These are phyloP conservation scores for Hydrophis major DNA, from an alignment of 2,797 vertebrate genomes.

Conservation along the genomic window DNA sequence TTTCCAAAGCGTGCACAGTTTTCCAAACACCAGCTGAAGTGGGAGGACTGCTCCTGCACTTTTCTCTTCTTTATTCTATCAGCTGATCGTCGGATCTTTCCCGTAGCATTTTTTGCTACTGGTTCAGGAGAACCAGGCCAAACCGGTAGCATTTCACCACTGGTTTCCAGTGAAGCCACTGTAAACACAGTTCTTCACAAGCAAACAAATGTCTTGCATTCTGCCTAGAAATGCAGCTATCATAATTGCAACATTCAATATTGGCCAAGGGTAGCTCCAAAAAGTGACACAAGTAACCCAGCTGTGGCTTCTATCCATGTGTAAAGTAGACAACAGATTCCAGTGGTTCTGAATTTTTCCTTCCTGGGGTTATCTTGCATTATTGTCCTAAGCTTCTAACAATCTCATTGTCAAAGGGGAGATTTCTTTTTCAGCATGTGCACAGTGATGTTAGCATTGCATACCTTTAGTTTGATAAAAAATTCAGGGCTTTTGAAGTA, in stretches of 20 bases:
- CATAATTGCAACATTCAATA: neutral
- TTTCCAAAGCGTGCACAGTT: no score
- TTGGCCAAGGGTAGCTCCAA: neutral
- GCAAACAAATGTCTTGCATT: neutral
- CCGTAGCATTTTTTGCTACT: no score
- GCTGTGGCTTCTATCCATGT: neutral
- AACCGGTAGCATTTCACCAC: no score
- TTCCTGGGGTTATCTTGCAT: neutral
- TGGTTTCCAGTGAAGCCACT: neutral
- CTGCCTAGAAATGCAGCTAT: neutral
- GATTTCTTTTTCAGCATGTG: neutral
- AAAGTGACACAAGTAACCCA: neutral
- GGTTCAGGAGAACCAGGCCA: no score
- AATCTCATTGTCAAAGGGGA: neutral
- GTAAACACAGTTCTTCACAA: neutral
- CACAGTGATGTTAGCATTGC: neutral
- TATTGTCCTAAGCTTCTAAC: neutral
- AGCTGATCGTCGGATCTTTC: no score
- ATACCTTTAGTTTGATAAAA: neutral
- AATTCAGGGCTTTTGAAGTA: conserved; percentile 2
- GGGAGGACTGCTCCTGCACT: no score
- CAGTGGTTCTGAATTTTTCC: neutral
- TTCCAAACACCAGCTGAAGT: no score
- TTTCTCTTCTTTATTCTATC: no score
- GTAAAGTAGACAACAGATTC: neutral